Evolutionary conservation across 2,113 vertebrate species (phyloP).

Genomic region (Mormyrus iriodes): DNA sequence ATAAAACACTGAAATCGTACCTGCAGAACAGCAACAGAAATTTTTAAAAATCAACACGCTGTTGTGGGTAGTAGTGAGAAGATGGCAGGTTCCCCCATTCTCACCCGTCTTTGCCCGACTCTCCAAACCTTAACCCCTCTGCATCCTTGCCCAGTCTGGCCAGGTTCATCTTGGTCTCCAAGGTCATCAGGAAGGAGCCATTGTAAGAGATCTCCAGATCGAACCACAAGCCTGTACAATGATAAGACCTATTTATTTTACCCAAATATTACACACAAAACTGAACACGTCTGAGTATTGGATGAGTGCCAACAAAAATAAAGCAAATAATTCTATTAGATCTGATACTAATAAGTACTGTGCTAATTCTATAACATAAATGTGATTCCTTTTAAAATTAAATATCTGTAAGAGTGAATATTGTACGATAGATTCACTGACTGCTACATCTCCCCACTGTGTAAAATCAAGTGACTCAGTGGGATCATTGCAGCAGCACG

Average conservation of each 20-base stretch:
- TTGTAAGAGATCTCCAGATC: constrained; percentile 91
- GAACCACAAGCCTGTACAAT: constrained; percentile 83
- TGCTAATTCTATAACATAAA: background rate
- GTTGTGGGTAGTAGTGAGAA: background rate
- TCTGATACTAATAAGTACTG: background rate
- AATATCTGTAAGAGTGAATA: background rate
- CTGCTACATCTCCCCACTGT: too few species aligned
- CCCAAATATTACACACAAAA: background rate
- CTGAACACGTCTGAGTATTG: background rate
- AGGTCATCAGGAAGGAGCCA: constrained; percentile 94
- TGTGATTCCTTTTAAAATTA: background rate
- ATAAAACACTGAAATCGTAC: background rate
- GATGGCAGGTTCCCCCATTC: constrained; percentile 17
- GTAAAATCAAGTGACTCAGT: too few species aligned
- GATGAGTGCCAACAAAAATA: background rate
- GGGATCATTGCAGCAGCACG: too few species aligned
- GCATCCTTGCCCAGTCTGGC: constrained; percentile 91
- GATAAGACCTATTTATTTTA: background rate
- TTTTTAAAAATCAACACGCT: background rate
- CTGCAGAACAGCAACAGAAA: background rate
- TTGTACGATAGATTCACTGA: too few species aligned
- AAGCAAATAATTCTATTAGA: background rate
- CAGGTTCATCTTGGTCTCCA: constrained; percentile 98
- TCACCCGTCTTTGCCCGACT: constrained; percentile 92
- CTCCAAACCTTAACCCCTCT: constrained; percentile 71